Evolutionary conservation across 2,888 invertebrate genomes (phyloP).

Genomic region (Agonopterix subpropinquella): DNA sequence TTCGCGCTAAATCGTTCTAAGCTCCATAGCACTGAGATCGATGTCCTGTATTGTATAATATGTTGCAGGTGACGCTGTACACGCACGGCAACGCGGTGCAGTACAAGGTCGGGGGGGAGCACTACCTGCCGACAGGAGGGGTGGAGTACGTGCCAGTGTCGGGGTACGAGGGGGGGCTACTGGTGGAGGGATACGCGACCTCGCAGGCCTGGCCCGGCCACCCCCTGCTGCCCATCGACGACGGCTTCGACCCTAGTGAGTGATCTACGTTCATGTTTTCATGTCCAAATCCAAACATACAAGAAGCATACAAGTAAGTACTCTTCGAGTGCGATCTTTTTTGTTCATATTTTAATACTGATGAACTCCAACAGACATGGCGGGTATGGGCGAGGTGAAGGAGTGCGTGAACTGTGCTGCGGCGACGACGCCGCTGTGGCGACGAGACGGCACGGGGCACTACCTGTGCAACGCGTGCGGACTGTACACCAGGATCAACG

Average conservation of each 20-base stretch:
- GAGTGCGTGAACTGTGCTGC: slow-evolving; percentile 97
- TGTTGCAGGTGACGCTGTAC: slow-evolving; percentile 75
- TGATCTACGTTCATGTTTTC: slow-evolving; percentile 4
- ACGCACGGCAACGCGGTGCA: slow-evolving; percentile 71
- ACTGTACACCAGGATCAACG: slow-evolving; percentile 86
- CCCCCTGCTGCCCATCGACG: slow-evolving; percentile 62
- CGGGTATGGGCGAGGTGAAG: slow-evolving; percentile 78
- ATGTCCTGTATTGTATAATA: not conserved
- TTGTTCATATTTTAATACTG: not conserved
- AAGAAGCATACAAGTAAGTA: too few species aligned
- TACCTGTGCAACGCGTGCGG: slow-evolving; percentile 99
- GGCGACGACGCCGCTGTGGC: slow-evolving; percentile 95
- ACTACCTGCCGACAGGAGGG: slow-evolving; percentile 40
- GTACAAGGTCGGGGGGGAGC: slow-evolving; percentile 65
- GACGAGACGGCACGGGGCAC: slow-evolving; percentile 98
- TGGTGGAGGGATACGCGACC: slow-evolving; percentile 59
- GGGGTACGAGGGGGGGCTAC: slow-evolving; percentile 63
- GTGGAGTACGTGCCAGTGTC: slow-evolving; percentile 66
- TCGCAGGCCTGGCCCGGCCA: slow-evolving; percentile 64
- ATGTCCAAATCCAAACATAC: not conserved
- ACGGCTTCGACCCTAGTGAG: slow-evolving; percentile 67
- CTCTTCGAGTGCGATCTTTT: not conserved
- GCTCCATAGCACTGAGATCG: not conserved
- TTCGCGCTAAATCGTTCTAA: not conserved
- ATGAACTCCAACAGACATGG: slow-evolving; percentile 39